Conservation (phyloP, 1,140 invertebrate species). For the Dermatophagoides farinae region DNA sequence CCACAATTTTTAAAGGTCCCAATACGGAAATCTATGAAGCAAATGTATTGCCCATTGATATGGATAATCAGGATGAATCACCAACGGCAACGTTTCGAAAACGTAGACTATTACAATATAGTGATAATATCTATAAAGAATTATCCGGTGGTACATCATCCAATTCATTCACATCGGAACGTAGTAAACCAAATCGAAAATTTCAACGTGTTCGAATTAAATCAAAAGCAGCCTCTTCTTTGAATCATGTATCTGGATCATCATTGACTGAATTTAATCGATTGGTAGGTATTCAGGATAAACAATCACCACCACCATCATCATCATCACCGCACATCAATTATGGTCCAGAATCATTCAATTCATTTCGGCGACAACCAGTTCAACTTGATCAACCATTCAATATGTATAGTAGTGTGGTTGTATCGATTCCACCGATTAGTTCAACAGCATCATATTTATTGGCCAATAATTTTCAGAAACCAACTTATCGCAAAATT, state of each 20-base stretch:
- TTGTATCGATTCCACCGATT: neutral
- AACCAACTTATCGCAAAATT: conserved; percentile 3
- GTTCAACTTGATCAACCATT: neutral
- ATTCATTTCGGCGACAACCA: conserved; percentile 5
- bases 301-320: neutral
- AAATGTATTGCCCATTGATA: conserved; percentile 6
- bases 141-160: no score
- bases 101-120: conserved; percentile 17
- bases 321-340: neutral
- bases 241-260: no score
- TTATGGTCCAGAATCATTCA: neutral
- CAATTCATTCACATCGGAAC: neutral
- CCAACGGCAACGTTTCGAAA: conserved; percentile 13
- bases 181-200: neutral
- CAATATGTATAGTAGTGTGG: neutral
- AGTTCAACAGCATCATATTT: neutral
- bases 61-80: conserved; percentile 6
- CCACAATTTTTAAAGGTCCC: conserved; percentile 18
- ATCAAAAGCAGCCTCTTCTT: no score
- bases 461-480: conserved; percentile 5
- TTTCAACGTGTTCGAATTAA: conserved; percentile 9
- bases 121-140: conserved; percentile 6
- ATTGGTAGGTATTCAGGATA: neutral
- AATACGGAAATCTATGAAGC: conserved; percentile 19
- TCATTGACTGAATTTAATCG: neutral